phyloP scores from a whole-genome alignment of 2,113 vertebrate species.

The Mustela nigripes region DNA sequence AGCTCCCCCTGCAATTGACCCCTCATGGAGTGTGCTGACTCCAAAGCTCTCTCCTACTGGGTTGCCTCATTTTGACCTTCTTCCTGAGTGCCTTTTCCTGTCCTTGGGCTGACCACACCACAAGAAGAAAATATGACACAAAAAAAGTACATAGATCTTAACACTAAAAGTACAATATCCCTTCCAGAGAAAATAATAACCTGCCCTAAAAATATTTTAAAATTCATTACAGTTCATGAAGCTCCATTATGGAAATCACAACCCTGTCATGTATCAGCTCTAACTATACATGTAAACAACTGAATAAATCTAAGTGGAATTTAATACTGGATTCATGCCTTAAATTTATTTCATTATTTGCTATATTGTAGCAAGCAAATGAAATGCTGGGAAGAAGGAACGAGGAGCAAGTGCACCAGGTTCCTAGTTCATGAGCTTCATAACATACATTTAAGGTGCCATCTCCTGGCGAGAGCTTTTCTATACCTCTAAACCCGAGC shows the following conservation, averaged over 20 bases:
- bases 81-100: background rate
- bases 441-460: conserved; percentile 83
- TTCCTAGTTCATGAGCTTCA: conserved; percentile 57
- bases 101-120: background rate
- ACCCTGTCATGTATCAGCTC: conserved; percentile 23
- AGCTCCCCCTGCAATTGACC: background rate
- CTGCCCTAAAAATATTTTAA: conserved; percentile 66
- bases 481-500: background rate
- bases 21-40: background rate
- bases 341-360: conserved; percentile 73
- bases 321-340: conserved; percentile 64
- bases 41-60: background rate
- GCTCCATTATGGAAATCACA: conserved; percentile 57
- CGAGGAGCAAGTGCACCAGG: conserved; percentile 52
- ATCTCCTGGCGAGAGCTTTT: conserved; percentile 81
- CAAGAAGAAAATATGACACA: background rate
- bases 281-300: conserved; percentile 76
- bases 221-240: conserved; percentile 64
- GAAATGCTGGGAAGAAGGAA: conserved; percentile 54
- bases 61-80: background rate
- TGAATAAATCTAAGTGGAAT: conserved; percentile 57
- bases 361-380: conserved; percentile 55
- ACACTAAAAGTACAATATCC: conserved; percentile 40
- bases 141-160: conserved; percentile 7
- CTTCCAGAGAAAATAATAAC: conserved; percentile 70